Percentiles rank a stretch among this genome's conserved stretches.
Evolutionary conservation across 2,888 invertebrate genomes (phyloP).

Genomic region (Acanthococcus lagerstroemiae): DNA sequence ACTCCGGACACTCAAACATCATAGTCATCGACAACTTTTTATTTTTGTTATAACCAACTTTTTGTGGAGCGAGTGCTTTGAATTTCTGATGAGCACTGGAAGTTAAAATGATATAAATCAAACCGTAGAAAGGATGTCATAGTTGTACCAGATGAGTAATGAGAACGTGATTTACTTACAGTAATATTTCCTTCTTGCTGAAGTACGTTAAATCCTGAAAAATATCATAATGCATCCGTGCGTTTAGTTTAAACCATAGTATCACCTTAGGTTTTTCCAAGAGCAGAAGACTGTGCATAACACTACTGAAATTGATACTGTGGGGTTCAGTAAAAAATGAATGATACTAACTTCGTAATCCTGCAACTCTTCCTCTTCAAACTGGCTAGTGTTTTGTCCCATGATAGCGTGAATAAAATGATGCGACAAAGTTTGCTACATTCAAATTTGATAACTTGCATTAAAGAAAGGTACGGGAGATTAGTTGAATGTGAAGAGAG

Average conservation of each 20-base stretch:
- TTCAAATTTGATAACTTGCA: too few species aligned
- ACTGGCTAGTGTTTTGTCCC: slow-evolving; percentile 75
- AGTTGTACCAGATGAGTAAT: slow-evolving; percentile 26
- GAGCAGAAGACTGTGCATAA: neutral
- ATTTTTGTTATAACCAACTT: slow-evolving; percentile 79
- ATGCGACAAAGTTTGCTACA: too few species aligned
- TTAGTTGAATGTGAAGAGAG: too few species aligned
- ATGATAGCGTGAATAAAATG: too few species aligned
- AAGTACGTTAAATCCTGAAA: slow-evolving; percentile 91
- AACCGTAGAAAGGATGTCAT: neutral
- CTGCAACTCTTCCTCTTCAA: slow-evolving; percentile 77
- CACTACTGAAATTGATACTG: slow-evolving; percentile 6
- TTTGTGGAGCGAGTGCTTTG: slow-evolving; percentile 77
- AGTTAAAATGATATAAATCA: slow-evolving; percentile 28
- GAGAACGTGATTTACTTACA: slow-evolving; percentile 52
- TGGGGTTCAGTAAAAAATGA: slow-evolving; percentile 19
- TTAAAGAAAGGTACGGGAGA: too few species aligned
- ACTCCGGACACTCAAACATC: slow-evolving; percentile 74
- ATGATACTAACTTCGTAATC: slow-evolving; percentile 63
- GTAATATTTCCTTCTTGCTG: slow-evolving; percentile 81
- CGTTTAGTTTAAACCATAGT: too few species aligned
- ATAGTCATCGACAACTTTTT: slow-evolving; percentile 75
- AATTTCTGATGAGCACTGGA: slow-evolving; percentile 81
- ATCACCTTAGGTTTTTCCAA: too few species aligned
- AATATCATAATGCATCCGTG: too few species aligned